Evolutionary conservation across 2,888 invertebrate genomes (phyloP).

Genomic region (Osedax frankpressi): DNA sequence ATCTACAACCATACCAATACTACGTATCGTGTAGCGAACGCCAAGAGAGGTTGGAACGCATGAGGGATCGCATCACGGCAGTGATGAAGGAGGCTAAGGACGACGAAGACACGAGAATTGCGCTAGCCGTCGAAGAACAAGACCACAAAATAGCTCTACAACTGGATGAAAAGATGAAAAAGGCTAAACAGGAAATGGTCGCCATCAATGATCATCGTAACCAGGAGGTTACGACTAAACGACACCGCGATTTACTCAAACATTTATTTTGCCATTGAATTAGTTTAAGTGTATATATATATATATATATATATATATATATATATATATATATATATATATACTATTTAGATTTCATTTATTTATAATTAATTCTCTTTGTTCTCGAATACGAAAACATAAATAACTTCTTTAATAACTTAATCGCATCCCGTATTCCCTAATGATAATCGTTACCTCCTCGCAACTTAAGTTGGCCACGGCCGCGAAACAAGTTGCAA

Average conservation of each 20-base stretch:
- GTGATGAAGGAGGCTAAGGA: conserved; percentile 40
- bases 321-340: too few relatives aligned
- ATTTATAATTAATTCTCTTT: too few relatives aligned
- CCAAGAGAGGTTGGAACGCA: conserved; percentile 39
- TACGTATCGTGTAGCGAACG: conserved; percentile 34
- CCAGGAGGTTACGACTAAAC: conserved; percentile 39
- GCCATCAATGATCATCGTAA: conserved; percentile 36
- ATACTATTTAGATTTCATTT: too few relatives aligned
- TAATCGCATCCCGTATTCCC: too few relatives aligned
- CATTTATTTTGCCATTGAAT: too few relatives aligned
- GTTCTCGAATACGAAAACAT: too few relatives aligned
- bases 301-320: too few relatives aligned
- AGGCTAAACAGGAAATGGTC: conserved; percentile 30
- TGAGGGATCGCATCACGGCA: conserved; percentile 38
- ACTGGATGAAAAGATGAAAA: conserved; percentile 36
- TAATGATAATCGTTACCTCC: background rate
- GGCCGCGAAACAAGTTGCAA: conserved; percentile 34
- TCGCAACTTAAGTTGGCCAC: conserved; percentile 25
- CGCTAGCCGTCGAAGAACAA: conserved; percentile 35
- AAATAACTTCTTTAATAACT: too few relatives aligned
- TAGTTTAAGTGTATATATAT: too few relatives aligned
- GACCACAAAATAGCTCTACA: conserved; percentile 37
- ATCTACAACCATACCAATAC: too few relatives aligned
- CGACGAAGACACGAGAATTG: conserved; percentile 42
- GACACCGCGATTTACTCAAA: too few relatives aligned